Conservation (phyloP, 2,113 vertebrate species). For the Archilochus colubris region DNA sequence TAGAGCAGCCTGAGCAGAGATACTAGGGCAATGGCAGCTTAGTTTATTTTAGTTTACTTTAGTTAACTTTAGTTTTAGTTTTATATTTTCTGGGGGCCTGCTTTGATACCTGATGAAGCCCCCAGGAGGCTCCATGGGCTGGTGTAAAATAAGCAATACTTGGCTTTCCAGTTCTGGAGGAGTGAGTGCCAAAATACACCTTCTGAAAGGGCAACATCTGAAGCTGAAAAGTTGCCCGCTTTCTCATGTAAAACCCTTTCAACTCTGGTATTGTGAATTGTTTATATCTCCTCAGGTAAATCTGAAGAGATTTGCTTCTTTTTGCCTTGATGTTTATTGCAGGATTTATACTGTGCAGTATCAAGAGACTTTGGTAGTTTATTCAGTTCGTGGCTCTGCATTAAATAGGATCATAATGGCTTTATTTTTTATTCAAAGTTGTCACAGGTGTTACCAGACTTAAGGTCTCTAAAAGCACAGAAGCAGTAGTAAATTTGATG, state of each 20-base stretch:
- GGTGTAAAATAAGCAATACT: not conserved
- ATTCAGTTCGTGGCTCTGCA: constrained; percentile 18
- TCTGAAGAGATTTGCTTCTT: constrained; percentile 24
- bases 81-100: not conserved
- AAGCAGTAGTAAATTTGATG: not conserved
- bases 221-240: constrained; percentile 4
- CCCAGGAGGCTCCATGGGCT: not conserved
- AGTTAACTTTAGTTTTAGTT: not conserved
- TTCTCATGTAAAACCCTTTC: not conserved
- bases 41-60: not conserved
- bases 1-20: not conserved
- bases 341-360: not conserved
- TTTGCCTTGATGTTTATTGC: constrained; percentile 45
- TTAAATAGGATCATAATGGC: constrained; percentile 4
- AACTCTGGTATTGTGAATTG: constrained; percentile 29
- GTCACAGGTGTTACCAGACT: not conserved
- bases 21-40: not conserved
- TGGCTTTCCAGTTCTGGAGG: not conserved
- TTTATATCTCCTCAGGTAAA: constrained; percentile 40
- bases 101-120: not conserved
- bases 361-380: constrained; percentile 45
- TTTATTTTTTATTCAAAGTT: not conserved
- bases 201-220: not conserved
- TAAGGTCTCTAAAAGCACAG: not conserved
- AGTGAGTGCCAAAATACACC: constrained; percentile 43